Conservation (phyloP, 2,113 vertebrate genomes). For the Rafetus swinhoei region DNA sequence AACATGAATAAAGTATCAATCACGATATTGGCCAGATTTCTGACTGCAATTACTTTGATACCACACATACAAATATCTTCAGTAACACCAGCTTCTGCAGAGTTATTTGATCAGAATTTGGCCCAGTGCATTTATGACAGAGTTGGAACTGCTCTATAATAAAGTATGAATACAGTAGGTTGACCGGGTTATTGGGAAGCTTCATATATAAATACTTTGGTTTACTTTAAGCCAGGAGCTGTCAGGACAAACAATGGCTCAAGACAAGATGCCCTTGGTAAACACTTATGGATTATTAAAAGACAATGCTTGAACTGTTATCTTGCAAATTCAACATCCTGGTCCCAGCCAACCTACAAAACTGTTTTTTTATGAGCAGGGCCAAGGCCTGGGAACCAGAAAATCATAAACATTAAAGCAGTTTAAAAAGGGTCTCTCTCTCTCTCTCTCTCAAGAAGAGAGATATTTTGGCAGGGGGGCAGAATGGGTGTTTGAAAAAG, state of each 20-base stretch:
- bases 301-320: background rate
- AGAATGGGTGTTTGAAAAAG: background rate
- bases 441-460: background rate
- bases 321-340: background rate
- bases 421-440: background rate
- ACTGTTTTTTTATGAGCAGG: background rate
- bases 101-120: background rate
- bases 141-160: background rate
- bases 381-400: background rate
- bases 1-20: background rate
- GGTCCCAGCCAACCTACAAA: background rate
- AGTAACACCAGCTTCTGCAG: background rate
- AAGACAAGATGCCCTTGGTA: background rate
- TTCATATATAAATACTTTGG: background rate
- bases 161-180: background rate
- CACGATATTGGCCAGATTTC: background rate
- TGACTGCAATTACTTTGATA: background rate
- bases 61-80: background rate
- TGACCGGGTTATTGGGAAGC: background rate
- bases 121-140: background rate
- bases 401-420: background rate
- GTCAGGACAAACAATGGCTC: background rate
- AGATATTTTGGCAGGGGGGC: background rate
- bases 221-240: background rate
- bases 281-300: background rate